Evolutionary conservation across 2,113 vertebrate genomes (phyloP).

Genomic region (Carassius carassius): DNA sequence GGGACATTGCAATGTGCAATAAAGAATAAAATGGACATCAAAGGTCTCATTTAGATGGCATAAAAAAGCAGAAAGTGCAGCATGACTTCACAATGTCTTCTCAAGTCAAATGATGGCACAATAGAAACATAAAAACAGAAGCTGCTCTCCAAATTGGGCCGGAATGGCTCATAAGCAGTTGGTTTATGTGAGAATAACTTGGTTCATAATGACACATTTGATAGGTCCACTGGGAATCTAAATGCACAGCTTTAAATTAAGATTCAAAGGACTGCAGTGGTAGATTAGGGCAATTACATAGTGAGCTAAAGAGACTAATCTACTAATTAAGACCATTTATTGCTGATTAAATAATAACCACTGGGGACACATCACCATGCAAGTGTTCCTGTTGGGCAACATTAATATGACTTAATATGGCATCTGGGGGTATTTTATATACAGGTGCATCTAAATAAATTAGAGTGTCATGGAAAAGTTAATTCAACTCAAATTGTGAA

Average conservation of each 20-base stretch:
- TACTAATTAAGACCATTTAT: slow-evolving; percentile 78
- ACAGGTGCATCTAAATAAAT: too few relatives aligned
- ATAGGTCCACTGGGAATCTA: slow-evolving; percentile 68
- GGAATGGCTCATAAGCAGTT: slow-evolving; percentile 65
- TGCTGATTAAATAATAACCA: slow-evolving; percentile 76
- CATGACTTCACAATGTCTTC: slow-evolving; percentile 5
- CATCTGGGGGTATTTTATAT: slow-evolving; percentile 50
- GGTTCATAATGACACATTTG: slow-evolving; percentile 72
- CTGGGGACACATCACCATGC: slow-evolving; percentile 66
- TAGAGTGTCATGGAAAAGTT: too few relatives aligned
- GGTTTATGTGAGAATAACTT: slow-evolving; percentile 74
- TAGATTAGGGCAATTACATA: slow-evolving; percentile 75
- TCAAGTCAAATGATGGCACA: slow-evolving; percentile 56
- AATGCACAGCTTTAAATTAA: slow-evolving; percentile 71
- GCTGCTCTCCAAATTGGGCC: slow-evolving; percentile 69
- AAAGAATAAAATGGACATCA: slow-evolving; percentile 29
- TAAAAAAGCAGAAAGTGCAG: slow-evolving; percentile 9
- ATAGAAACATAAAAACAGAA: slow-evolving; percentile 65
- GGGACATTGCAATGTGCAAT: slow-evolving; percentile 16
- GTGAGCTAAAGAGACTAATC: slow-evolving; percentile 73
- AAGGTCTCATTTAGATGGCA: slow-evolving; percentile 1
- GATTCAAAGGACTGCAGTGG: slow-evolving; percentile 70
- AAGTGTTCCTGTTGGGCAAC: slow-evolving; percentile 51
- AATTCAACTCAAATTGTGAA: too few relatives aligned
- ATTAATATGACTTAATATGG: slow-evolving; percentile 57